phyloP scores from a whole-genome alignment of 2,797 vertebrate genomes.

The Microhierax caerulescens region DNA sequence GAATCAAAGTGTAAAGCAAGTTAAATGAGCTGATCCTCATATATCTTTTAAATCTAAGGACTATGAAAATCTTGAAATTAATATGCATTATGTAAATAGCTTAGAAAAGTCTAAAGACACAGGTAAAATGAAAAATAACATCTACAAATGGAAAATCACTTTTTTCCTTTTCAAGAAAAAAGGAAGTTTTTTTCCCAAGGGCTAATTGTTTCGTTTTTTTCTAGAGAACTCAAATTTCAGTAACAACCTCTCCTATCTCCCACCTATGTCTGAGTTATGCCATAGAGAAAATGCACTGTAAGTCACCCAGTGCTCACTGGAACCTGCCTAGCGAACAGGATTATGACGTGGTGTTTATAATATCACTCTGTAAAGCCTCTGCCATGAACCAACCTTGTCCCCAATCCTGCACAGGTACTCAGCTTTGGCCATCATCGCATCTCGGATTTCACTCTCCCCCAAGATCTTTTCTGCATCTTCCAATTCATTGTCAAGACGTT shows the following conservation, averaged over 20 bases:
- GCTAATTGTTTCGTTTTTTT: neutral
- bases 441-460: slow-evolving; percentile 96
- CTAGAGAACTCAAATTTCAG: neutral
- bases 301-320: accelerated
- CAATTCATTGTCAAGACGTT: slow-evolving; percentile 88
- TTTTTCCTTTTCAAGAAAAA: neutral
- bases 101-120: neutral
- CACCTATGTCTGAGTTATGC: neutral
- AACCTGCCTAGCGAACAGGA: neutral
- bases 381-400: slow-evolving; percentile 84
- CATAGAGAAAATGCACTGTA: accelerated
- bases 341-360: neutral
- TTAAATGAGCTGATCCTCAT: neutral
- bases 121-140: neutral
- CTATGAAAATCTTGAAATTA: neutral
- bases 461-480: slow-evolving; percentile 95
- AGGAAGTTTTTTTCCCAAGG: neutral
- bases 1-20: neutral
- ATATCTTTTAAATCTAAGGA: neutral
- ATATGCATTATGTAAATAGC: neutral
- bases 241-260: neutral
- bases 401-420: slow-evolving; percentile 96
- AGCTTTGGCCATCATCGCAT: slow-evolving; percentile 97
- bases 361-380: neutral
- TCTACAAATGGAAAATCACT: neutral